Conservation (phyloP, 2,797 vertebrate genomes). For the Lacerta bilineata region DNA sequence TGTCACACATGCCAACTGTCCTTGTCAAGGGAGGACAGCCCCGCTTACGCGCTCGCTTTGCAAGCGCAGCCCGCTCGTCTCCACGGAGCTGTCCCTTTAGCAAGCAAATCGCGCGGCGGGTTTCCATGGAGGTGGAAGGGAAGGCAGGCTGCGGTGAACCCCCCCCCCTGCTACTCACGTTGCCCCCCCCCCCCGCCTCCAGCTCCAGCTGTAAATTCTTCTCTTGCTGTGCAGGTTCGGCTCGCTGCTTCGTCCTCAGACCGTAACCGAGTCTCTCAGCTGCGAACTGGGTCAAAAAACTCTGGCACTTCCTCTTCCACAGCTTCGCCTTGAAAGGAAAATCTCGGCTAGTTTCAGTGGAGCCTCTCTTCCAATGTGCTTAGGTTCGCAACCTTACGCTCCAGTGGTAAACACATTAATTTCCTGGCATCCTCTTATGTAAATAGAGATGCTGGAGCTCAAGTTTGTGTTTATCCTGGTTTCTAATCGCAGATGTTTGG, state of each 20-base stretch:
- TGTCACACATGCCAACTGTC: constrained; percentile 22
- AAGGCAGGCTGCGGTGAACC: background rate
- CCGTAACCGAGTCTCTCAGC: background rate
- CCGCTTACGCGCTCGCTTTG: constrained; percentile 8
- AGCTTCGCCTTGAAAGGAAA: background rate
- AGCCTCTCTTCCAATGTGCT: background rate
- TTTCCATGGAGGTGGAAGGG: background rate
- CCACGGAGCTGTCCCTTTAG: constrained; percentile 11
- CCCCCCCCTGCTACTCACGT: background rate
- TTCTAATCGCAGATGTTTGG: background rate
- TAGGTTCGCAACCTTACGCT: too few relatives aligned
- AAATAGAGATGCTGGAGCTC: background rate
- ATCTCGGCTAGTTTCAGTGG: background rate
- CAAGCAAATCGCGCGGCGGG: constrained; percentile 20
- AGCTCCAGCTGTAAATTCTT: too few relatives aligned
- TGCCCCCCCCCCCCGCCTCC: background rate
- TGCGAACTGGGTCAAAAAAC: background rate
- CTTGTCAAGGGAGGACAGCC: constrained; percentile 29
- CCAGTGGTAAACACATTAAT: background rate
- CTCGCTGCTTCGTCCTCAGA: background rate
- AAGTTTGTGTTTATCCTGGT: background rate
- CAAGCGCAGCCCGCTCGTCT: background rate
- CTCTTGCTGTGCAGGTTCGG: background rate
- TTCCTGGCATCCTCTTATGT: background rate
- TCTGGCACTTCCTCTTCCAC: background rate